Percentiles rank a stretch among this genome's conserved stretches.
phyloP scores from a whole-genome alignment of 2,113 vertebrate species.

The Boulengeromyrus knoepffleri region DNA sequence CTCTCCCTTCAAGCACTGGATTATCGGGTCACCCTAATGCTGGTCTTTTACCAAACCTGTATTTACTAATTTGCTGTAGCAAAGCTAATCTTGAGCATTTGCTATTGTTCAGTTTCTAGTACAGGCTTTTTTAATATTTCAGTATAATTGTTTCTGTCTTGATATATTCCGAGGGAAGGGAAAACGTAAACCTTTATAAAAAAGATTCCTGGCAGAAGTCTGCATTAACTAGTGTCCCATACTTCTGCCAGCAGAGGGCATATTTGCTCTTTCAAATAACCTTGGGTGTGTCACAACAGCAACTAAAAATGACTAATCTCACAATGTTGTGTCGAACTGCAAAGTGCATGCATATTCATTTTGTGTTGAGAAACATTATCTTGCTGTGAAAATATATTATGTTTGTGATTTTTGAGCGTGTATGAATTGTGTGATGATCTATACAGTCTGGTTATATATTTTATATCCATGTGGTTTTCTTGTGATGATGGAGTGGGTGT shows the following conservation, averaged over 20 bases:
- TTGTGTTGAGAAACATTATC: not conserved
- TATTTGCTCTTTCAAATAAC: not conserved
- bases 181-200: not conserved
- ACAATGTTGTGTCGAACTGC: not conserved
- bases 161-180: not conserved
- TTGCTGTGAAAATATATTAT: not conserved
- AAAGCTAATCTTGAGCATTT: not conserved
- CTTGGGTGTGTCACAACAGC: not conserved
- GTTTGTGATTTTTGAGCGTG: not conserved
- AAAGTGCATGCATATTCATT: not conserved
- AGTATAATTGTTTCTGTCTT: not conserved
- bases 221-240: not conserved
- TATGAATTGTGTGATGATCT: not conserved
- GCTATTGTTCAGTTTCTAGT: not conserved
- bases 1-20: not conserved
- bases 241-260: slow-evolving; percentile 10
- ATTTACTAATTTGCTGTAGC: not conserved
- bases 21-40: not conserved
- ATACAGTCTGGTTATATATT: not conserved
- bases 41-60: not conserved
- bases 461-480: not conserved
- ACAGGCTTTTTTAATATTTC: not conserved
- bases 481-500: slow-evolving; percentile 19
- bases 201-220: not conserved
- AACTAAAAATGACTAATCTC: not conserved